Evolutionary conservation across 2,888 invertebrate genomes (phyloP).

Genomic region (Mesorhabditis spiculigera): DNA sequence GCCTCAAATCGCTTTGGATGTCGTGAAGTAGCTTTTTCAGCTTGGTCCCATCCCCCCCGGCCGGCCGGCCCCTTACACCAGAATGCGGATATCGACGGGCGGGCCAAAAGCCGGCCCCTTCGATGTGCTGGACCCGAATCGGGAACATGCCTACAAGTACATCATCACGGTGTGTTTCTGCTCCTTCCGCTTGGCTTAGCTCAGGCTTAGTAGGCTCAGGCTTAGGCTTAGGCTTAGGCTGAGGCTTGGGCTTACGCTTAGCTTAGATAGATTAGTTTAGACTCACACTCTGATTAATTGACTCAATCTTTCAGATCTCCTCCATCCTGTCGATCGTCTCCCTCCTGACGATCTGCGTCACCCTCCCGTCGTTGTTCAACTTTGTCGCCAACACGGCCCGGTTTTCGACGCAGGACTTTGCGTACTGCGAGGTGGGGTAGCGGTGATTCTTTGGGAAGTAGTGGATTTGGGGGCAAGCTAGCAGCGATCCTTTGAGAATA

Average conservation of each 20-base stretch:
- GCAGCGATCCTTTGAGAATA: too few species aligned
- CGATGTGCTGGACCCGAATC: background rate
- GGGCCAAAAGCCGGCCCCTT: background rate
- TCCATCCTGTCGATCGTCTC: constrained; percentile 43
- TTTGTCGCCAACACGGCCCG: constrained; percentile 51
- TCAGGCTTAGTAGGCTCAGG: background rate
- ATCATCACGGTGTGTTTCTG: too few species aligned
- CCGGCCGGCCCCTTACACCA: background rate
- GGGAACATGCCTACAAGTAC: constrained; percentile 6
- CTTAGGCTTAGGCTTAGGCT: background rate
- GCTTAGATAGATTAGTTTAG: too few species aligned
- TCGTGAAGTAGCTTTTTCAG: too few species aligned
- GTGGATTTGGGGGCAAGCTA: constrained; percentile 8
- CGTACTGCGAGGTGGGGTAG: constrained; percentile 51
- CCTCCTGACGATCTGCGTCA: constrained; percentile 46
- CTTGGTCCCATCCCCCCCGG: too few species aligned
- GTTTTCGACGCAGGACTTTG: constrained; percentile 50
- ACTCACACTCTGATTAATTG: background rate
- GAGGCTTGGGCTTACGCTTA: too few species aligned
- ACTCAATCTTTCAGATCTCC: constrained; percentile 20
- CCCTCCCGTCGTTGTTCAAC: constrained; percentile 56
- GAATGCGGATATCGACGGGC: background rate
- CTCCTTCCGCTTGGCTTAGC: background rate
- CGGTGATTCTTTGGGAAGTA: background rate
- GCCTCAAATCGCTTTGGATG: too few species aligned